These are phyloP conservation scores for Coracopsis vasa DNA, from an alignment of 2,113 vertebrate species.

Conservation along the genomic window DNA sequence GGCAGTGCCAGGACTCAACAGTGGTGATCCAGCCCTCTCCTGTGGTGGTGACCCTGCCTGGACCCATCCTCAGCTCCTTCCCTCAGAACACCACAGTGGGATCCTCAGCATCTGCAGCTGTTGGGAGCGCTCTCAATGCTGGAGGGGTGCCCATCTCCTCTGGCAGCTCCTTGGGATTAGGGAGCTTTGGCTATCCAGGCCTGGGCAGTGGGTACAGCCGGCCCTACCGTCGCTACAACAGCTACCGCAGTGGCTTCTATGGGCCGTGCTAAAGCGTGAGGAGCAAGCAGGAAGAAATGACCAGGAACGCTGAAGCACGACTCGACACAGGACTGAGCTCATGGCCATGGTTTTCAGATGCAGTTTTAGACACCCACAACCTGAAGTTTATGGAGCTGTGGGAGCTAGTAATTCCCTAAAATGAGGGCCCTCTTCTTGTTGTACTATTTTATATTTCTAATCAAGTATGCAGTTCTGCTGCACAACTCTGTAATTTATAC, in stretches of 20 bases:
- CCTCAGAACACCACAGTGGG: neutral
- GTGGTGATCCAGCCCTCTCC: neutral
- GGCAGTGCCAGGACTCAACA: neutral
- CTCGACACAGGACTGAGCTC: accelerated
- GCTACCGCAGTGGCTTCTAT: neutral
- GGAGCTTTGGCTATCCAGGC: neutral
- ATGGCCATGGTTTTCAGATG: neutral
- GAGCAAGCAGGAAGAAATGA: neutral
- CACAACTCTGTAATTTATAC: neutral
- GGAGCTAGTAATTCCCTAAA: neutral
- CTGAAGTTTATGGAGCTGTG: neutral
- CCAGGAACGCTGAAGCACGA: neutral
- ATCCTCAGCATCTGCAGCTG: neutral
- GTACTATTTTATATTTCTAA: neutral
- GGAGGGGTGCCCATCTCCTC: neutral
- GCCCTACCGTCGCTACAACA: neutral
- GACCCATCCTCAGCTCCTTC: constrained; percentile 38
- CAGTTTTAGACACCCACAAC: accelerated
- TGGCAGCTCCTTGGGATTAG: accelerated
- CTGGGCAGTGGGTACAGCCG: neutral
- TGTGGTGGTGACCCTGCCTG: neutral
- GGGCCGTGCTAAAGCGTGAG: neutral
- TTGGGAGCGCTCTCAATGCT: accelerated
- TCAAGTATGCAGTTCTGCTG: neutral
- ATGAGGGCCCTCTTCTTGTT: neutral